These are phyloP conservation scores for Zingel zingel DNA, from an alignment of 2,113 vertebrate species.

Conservation along the genomic window DNA sequence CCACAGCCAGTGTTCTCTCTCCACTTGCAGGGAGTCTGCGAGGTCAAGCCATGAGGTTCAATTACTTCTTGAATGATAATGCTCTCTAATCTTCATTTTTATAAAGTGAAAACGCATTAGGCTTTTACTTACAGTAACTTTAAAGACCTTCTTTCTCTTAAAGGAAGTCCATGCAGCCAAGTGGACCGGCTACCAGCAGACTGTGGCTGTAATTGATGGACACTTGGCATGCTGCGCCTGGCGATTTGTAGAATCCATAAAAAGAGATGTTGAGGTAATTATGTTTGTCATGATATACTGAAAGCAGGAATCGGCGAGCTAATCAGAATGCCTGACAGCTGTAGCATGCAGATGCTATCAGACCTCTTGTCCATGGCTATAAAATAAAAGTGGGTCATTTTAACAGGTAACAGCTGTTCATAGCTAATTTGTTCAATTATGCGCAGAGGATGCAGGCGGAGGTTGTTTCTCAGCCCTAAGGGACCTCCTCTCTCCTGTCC, in stretches of 20 bases:
- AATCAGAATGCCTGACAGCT: slow-evolving; percentile 84
- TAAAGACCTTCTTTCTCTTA: slow-evolving; percentile 39
- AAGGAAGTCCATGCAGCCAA: slow-evolving; percentile 56
- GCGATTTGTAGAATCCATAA: slow-evolving; percentile 85
- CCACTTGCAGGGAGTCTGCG: neutral
- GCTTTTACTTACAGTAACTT: slow-evolving; percentile 25
- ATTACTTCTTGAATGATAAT: slow-evolving; percentile 4
- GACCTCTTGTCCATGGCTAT: slow-evolving; percentile 82
- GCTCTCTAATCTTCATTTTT: slow-evolving; percentile 9
- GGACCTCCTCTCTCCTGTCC: slow-evolving; percentile 55
- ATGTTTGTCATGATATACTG: slow-evolving; percentile 85
- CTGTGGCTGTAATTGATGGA: slow-evolving; percentile 75
- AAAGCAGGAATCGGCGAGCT: slow-evolving; percentile 75
- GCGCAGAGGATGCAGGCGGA: slow-evolving; percentile 76
- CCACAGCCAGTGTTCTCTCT: slow-evolving; percentile 21
- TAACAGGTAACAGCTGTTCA: slow-evolving; percentile 87
- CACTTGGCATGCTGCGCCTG: slow-evolving; percentile 75
- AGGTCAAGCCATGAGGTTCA: slow-evolving; percentile 14
- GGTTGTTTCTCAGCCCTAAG: slow-evolving; percentile 70
- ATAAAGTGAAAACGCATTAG: slow-evolving; percentile 18
- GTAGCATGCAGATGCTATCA: slow-evolving; percentile 84
- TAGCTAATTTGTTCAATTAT: slow-evolving; percentile 87
- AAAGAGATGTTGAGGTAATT: slow-evolving; percentile 86
- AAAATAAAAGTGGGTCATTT: slow-evolving; percentile 85
- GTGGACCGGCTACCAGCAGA: slow-evolving; percentile 45